Base-by-base conservation (phyloP, 2,113 vertebrate species). In the Dunckerocampus dactyliophorus region DNA sequence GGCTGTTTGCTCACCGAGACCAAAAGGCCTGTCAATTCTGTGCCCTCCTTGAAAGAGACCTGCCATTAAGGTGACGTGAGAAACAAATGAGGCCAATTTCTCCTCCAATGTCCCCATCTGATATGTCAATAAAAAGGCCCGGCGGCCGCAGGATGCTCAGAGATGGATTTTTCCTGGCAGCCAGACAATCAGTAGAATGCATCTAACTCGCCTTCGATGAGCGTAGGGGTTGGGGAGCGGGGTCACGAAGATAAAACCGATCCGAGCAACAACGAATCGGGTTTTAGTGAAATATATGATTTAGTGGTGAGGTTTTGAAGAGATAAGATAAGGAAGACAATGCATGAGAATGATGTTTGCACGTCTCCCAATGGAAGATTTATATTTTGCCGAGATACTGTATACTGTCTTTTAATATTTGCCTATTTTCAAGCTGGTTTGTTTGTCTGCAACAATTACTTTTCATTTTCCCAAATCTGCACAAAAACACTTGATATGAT, bases 81-180 rank as follows among this genome's bases (percentile, higher is more conserved):
- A 91, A 92, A 93, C 89, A 89, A 92, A 91, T 82, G 88, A 90
- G 89, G 84, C 87, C 90, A 89, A 88, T 94, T 92, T 92, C 84
- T 85, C 84, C 85, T 75, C 86, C 88, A 86, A 86, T 85, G 82
- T 89, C 88, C 39, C 87, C 83, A 82, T 87, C 82, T 87, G 87
- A 90, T 90, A 88, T 84, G 87, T 90, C 89, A 90, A 89, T 89
- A 92, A 90, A 92, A 90, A 84, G 66, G 66, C 83, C 85, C 81
- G 60, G 82, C 84, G 74, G 83, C 82, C 67, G 56, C 78, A 80
- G 88, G 83, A 89, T 85, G 86, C 81, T 76, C 62, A 17, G 49
- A 79, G 77, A 91, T 90, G 78, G 86, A 90, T 90, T 90, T 84
- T 86, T 74, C 86, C 84, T 81, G 61, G 69, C 81, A 83, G 85